Base-by-base conservation (phyloP, 2,113 vertebrate genomes). In the Loxodonta africana region DNA sequence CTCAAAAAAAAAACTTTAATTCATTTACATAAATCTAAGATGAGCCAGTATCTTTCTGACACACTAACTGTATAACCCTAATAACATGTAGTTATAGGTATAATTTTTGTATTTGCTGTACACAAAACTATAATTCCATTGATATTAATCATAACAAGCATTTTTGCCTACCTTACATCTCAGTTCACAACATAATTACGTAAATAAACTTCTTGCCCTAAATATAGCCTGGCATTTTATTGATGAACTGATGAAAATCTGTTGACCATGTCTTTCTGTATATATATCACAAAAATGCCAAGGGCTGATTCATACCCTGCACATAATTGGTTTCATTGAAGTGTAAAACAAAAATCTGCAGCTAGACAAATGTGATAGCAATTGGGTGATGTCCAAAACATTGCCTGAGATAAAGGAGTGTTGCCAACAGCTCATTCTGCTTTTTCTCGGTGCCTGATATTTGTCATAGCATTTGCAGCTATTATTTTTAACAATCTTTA, bases 381-480 rank as follows among this genome's bases (percentile, higher is more conserved):
- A 92, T 65, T 96, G 96, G 92, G 65, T 77, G 87, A 93, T 81
- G 71, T 30, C 53, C 88, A 94, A 96, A 33, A 84, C 67, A 82
- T 87, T 89, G 28, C 84, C 90, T 95, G 71, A 95, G 71, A 95
- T 92, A 73, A 90, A 96, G 94, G 83, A 83, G 83, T 87, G 91
- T 96, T 96, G 94, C 96, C 94, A 95, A 63, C 76, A 97, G 87
- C 92, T 95, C 96, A 69, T n/a, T 51, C 21, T 96, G 96, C 44
- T 81, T 97, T 95, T 87, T 83, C 85, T 84, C 48, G 28, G 76
- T 46, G 74, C 76, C 53, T 94, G 44, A 63, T 78, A 97, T 97
- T 97, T 96, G 92, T 97, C 96, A 94, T 67, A 96, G 96, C 69
- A 96, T 96, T 93, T 94, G n/a, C 30, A 46, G 60, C 80, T 96